Conservation (phyloP, 2,797 vertebrate species). For the Syncerus caffer region DNA sequence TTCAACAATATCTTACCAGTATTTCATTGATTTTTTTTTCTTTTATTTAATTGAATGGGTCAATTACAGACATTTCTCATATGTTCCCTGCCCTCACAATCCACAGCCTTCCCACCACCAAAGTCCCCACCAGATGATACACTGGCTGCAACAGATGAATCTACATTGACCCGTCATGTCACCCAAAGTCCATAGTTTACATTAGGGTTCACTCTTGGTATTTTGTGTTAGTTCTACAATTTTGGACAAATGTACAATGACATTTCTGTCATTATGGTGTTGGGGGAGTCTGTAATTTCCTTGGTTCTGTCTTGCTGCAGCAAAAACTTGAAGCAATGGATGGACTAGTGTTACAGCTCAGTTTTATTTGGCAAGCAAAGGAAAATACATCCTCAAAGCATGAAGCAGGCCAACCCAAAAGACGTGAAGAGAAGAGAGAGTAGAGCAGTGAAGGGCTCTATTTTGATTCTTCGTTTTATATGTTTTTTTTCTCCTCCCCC, state of each 20-base stretch:
- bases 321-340: background rate
- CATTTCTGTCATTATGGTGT: background rate
- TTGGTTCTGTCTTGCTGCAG: background rate
- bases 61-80: background rate
- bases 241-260: too few relatives aligned
- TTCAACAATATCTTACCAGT: background rate
- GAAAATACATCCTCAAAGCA: too few relatives aligned
- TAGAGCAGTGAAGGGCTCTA: too few relatives aligned
- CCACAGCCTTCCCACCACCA: background rate
- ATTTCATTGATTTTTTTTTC: background rate
- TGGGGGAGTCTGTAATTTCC: too few relatives aligned
- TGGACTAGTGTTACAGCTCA: too few relatives aligned
- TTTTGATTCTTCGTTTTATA: too few relatives aligned
- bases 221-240: too few relatives aligned
- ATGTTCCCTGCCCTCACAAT: background rate
- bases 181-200: background rate
- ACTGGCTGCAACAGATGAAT: background rate
- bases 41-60: background rate
- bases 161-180: background rate
- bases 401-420: too few relatives aligned
- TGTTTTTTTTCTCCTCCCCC: too few relatives aligned
- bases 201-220: background rate
- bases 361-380: too few relatives aligned
- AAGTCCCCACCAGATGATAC: background rate
- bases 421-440: too few relatives aligned